Conservation (phyloP, 2,113 vertebrate genomes). For the Solenodon paradoxus region DNA sequence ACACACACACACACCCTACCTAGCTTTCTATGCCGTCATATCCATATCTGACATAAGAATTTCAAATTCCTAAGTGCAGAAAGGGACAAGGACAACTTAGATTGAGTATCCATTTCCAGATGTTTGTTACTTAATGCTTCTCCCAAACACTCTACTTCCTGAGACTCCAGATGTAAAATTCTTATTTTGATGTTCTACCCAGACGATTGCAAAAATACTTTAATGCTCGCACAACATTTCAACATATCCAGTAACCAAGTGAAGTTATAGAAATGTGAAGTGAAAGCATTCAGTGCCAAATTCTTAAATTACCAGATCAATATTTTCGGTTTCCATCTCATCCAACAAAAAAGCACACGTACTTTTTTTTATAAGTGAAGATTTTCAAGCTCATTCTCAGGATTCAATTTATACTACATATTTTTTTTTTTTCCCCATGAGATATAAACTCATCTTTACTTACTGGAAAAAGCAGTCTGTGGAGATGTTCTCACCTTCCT, state of each 20-base stretch:
- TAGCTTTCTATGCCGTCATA: neutral
- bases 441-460: conserved; percentile 4
- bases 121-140: neutral
- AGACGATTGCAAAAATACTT: neutral
- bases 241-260: neutral
- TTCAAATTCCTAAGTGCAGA: neutral
- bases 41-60: neutral
- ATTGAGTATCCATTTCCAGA: neutral
- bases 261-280: neutral
- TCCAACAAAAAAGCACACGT: neutral
- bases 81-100: neutral
- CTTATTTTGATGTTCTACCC: neutral
- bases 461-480: neutral
- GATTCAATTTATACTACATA: neutral
- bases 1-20: no score
- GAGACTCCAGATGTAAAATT: neutral
- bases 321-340: neutral
- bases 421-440: neutral
- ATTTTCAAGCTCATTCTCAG: neutral
- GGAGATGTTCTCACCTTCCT: neutral
- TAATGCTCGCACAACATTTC: neutral
- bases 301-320: conserved; percentile 6
- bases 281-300: neutral
- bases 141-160: neutral
- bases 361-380: conserved; percentile 11